These are phyloP conservation scores for Larimichthys crocea DNA, from an alignment of 2,113 vertebrate species.

Conservation along the genomic window DNA sequence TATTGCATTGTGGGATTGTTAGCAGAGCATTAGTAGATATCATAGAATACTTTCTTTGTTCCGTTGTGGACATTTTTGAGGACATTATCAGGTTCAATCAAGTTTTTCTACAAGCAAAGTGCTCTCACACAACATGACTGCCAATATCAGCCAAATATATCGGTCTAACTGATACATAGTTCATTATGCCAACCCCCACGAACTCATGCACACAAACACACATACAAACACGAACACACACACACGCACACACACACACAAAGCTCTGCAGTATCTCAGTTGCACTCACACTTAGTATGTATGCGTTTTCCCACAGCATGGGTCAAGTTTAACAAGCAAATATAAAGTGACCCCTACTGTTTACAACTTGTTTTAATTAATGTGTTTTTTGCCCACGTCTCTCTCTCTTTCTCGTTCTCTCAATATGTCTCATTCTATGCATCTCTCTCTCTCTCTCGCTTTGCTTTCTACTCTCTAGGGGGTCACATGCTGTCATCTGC, in stretches of 20 bases:
- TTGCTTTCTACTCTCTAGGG: slow-evolving; percentile 41
- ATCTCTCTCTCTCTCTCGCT: slow-evolving; percentile 6
- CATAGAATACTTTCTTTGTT: no score
- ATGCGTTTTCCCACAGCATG: slow-evolving; percentile 53
- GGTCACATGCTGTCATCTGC: slow-evolving; percentile 60
- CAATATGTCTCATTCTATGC: slow-evolving; percentile 13
- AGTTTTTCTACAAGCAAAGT: neutral
- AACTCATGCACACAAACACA: neutral
- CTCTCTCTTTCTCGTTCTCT: slow-evolving; percentile 9
- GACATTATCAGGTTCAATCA: no score
- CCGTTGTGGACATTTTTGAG: no score
- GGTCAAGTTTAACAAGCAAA: slow-evolving; percentile 67
- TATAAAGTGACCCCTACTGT: slow-evolving; percentile 67
- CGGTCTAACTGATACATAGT: neutral
- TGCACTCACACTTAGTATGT: slow-evolving; percentile 37
- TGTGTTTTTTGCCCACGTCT: slow-evolving; percentile 30
- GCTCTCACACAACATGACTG: neutral
- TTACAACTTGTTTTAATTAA: slow-evolving; percentile 64
- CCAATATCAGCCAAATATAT: slow-evolving; percentile 3
- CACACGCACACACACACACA: slow-evolving; percentile 12
- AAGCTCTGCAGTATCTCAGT: slow-evolving; percentile 37
- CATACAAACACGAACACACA: slow-evolving; percentile 13
- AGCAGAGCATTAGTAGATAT: no score
- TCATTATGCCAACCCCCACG: neutral
- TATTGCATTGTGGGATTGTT: neutral